These are phyloP conservation scores for Clitarchus hookeri DNA, from an alignment of 2,888 invertebrate species.

Conservation along the genomic window DNA sequence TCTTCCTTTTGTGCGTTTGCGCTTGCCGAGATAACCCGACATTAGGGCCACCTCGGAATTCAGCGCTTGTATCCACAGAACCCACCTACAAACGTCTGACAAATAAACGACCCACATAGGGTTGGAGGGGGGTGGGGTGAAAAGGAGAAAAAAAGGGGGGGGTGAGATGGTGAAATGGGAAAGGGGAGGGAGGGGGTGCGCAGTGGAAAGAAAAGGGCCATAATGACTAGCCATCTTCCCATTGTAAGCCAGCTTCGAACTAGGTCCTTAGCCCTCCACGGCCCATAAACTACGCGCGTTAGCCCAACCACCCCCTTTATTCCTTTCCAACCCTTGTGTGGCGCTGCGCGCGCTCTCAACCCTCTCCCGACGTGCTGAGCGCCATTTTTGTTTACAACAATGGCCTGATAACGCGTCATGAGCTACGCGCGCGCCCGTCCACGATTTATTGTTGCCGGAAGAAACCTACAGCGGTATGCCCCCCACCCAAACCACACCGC, in stretches of 20 bases:
- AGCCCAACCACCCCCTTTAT: background rate
- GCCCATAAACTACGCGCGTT: conserved; percentile 5
- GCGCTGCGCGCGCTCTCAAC: background rate
- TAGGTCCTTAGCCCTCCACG: conserved; percentile 14
- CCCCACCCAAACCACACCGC: background rate
- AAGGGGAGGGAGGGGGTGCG: background rate
- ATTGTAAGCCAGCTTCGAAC: conserved; percentile 9
- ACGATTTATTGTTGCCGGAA: background rate
- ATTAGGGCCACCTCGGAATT: background rate
- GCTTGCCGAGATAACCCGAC: background rate
- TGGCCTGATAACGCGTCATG: background rate
- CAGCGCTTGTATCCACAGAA: background rate
- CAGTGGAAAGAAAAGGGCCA: conserved; percentile 6
- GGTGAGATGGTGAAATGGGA: background rate
- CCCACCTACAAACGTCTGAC: conserved; percentile 3
- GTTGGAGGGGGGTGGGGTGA: background rate
- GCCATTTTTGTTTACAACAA: conserved; percentile 4
- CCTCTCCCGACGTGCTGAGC: background rate
- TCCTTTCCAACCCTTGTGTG: background rate
- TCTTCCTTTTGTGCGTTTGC: background rate
- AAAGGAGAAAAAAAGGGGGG: no score
- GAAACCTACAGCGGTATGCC: background rate
- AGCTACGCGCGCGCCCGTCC: background rate
- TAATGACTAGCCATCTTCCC: conserved; percentile 14
- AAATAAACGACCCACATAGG: background rate